Evolutionary conservation across 2,888 invertebrate genomes (phyloP).

Genomic region (Ephialtes manifestator): DNA sequence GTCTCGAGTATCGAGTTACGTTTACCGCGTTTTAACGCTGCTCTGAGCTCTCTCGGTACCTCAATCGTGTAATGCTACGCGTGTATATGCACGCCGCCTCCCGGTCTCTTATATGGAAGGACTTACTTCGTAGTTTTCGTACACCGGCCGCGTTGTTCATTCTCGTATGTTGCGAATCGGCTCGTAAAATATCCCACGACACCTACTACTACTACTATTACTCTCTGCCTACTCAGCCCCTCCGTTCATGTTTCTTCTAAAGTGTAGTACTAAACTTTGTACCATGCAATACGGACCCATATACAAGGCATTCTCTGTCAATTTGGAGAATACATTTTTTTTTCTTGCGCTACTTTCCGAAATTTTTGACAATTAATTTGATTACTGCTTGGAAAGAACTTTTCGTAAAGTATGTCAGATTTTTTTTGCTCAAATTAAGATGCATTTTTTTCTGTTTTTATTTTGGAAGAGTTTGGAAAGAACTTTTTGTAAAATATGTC

Average conservation of each 20-base stretch:
- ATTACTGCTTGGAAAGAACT: too few species aligned
- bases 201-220: conserved; percentile 28
- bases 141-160: conserved; percentile 26
- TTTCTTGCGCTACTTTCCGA: too few species aligned
- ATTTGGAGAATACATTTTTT: too few species aligned
- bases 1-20: conserved; percentile 64
- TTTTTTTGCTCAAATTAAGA: too few species aligned
- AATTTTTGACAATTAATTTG: too few species aligned
- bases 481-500: too few species aligned
- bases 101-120: background rate
- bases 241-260: conserved; percentile 26
- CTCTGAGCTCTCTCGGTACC: conserved; percentile 1
- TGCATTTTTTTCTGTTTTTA: too few species aligned
- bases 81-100: background rate
- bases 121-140: conserved; percentile 23
- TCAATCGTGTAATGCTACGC: conserved; percentile 8
- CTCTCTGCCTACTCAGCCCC: background rate
- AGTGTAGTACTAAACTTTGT: conserved; percentile 17
- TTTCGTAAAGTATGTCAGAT: too few species aligned
- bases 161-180: conserved; percentile 63
- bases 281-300: background rate
- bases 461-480: too few species aligned
- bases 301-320: background rate
- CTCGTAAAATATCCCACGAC: conserved; percentile 69
- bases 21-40: conserved; percentile 60